Base-by-base conservation (phyloP, 2,113 vertebrate genomes). In the Callopanchax toddi region DNA sequence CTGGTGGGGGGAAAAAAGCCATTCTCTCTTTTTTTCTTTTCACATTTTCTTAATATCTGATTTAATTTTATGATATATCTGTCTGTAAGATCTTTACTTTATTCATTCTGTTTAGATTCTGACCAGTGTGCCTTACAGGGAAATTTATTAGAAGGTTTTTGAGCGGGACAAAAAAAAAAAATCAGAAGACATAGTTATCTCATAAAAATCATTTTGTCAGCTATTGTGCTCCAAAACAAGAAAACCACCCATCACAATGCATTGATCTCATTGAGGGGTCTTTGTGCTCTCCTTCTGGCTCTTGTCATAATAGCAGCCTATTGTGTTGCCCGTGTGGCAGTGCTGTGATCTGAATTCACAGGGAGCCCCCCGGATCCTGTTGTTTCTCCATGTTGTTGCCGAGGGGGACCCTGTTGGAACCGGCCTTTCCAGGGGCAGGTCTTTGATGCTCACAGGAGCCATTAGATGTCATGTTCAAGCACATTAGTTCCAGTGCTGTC, bases 401-500 rank as follows among this genome's bases (percentile, higher is more conserved):
- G 48, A 49, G 56, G 81, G 75, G 82, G 55, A 21, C 50, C 71
- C 53, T 68, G 70, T 71, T 63, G 58, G 72, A 85, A 40, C 70
- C 58, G 67, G 67, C 55, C 65, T 76, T 71, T 74, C 71, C 66
- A 53, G 61, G 65, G 78, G 60, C 71, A 48, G 54, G 71, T 55
- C 79, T 93, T 91, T 91, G 89, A 91, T 90, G 82, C 55, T 63
- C 15, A 1, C 70, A 77, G 60, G 62, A 68, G 60, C 76, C 63
- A 77, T 84, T 87, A 80, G 69, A 82, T 74, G 73, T 83, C 76
- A 65, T 80, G 44, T 86, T 86, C 71, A 86, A 83, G 81, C 85
- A 52, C 80, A 90, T 92, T 90, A 84, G 84, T 89, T 90, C 85
- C 87, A 77, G 67, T 85, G 86, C 78, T 88, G 82, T 82, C 58